phyloP scores from a whole-genome alignment of 2,797 vertebrate species.

The Tangara arthus region DNA sequence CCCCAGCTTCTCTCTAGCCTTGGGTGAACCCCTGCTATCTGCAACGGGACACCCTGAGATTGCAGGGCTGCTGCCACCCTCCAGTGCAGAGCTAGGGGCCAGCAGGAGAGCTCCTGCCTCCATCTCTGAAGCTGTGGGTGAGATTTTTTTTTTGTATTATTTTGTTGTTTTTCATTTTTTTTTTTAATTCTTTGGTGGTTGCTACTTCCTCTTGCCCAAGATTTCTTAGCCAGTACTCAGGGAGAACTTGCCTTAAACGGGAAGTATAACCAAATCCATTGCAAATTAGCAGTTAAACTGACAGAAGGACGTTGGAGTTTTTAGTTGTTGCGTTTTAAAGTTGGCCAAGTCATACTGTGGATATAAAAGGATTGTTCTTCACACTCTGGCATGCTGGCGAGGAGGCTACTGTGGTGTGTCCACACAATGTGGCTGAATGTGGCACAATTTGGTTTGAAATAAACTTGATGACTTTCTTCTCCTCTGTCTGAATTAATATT shows the following conservation, averaged over 20 bases:
- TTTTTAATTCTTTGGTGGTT: constrained; percentile 22
- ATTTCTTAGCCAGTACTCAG: constrained; percentile 5
- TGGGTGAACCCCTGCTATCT: neutral
- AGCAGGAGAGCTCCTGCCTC: neutral
- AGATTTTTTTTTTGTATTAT: neutral
- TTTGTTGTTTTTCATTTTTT: neutral
- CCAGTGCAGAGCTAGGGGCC: neutral
- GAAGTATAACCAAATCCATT: constrained; percentile 67
- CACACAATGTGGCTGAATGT: neutral
- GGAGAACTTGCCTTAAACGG: constrained; percentile 48
- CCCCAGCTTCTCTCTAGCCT: neutral
- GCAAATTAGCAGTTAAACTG: constrained; percentile 66
- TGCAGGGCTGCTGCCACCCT: neutral
- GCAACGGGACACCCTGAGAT: accelerated
- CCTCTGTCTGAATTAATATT: neutral
- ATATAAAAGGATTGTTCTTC: constrained; percentile 52
- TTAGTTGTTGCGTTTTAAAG: constrained; percentile 10
- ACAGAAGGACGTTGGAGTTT: constrained; percentile 60
- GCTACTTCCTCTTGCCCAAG: constrained; percentile 64
- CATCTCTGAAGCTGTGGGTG: neutral
- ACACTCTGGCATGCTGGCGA: neutral
- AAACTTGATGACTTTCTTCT: neutral
- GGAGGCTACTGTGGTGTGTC: constrained; percentile 1
- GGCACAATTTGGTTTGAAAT: constrained; percentile 23
- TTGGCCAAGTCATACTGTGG: constrained; percentile 41